phyloP scores from a whole-genome alignment of 2,888 invertebrate species.

The Drepana falcataria region DNA sequence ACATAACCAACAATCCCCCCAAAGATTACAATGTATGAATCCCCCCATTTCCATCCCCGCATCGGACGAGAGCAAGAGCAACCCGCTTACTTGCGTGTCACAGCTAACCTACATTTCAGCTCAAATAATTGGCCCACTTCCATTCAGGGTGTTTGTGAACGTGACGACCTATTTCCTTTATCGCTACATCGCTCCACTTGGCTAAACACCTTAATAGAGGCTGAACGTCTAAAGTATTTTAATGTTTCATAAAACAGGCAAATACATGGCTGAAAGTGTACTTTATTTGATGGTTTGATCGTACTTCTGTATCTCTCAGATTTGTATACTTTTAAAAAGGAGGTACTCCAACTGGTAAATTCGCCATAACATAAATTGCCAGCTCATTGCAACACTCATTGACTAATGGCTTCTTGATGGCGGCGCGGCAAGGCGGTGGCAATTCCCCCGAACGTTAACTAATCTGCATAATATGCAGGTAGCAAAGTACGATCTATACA shows the following conservation, averaged over 20 bases:
- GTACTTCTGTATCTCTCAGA: too few species aligned
- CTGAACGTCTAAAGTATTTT: conserved; percentile 24
- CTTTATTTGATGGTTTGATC: too few species aligned
- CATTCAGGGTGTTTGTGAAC: conserved; percentile 53
- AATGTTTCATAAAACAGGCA: conserved; percentile 2
- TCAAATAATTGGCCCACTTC: conserved; percentile 57
- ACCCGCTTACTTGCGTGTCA: conserved; percentile 53
- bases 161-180: conserved; percentile 66
- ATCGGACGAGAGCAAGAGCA: neutral
- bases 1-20: too few species aligned
- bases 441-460: conserved; percentile 30
- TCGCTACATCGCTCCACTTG: conserved; percentile 68
- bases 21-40: too few species aligned
- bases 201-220: conserved; percentile 38
- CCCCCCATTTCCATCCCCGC: neutral
- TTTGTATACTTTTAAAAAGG: too few species aligned
- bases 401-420: conserved; percentile 23
- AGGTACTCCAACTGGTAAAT: neutral
- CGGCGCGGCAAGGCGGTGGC: conserved; percentile 5
- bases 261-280: neutral
- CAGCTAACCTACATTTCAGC: conserved; percentile 65
- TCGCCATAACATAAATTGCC: conserved; percentile 1
- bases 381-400: conserved; percentile 8
- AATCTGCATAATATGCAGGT: conserved; percentile 62
- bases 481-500: conserved; percentile 53